These are phyloP conservation scores for Mercenaria mercenaria DNA, from an alignment of 1,140 invertebrate species.

Conservation along the genomic window DNA sequence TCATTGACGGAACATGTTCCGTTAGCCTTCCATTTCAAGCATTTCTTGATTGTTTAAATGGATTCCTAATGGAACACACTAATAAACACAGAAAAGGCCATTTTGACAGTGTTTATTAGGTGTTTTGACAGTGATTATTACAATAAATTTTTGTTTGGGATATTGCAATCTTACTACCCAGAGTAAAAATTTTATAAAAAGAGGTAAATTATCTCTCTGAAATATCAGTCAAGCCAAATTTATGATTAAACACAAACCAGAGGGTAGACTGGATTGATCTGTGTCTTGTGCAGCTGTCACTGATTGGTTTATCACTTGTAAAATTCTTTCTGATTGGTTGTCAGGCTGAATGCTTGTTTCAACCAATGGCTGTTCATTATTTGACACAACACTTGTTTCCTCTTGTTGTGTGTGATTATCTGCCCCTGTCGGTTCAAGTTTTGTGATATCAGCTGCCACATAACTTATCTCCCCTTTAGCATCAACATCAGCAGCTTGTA, in stretches of 20 bases:
- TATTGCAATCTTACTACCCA: too few species aligned
- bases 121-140: too few species aligned
- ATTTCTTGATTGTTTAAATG: too few species aligned
- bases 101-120: too few species aligned
- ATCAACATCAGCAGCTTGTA: conserved; percentile 5
- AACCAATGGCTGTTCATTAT: background rate
- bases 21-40: too few species aligned
- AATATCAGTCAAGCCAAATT: too few species aligned
- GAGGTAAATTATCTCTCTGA: too few species aligned
- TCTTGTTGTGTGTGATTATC: background rate
- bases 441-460: background rate
- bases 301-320: conserved; percentile 37
- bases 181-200: too few species aligned
- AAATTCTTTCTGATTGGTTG: conserved; percentile 24
- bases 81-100: too few species aligned
- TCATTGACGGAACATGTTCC: too few species aligned
- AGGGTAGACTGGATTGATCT: background rate
- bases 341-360: background rate
- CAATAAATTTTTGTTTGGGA: too few species aligned
- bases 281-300: background rate
- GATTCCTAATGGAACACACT: too few species aligned
- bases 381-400: background rate
- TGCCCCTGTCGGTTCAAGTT: background rate
- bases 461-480: background rate
- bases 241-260: background rate